Base-by-base conservation (phyloP, 2,113 vertebrate species). In the Eurypyga helias region DNA sequence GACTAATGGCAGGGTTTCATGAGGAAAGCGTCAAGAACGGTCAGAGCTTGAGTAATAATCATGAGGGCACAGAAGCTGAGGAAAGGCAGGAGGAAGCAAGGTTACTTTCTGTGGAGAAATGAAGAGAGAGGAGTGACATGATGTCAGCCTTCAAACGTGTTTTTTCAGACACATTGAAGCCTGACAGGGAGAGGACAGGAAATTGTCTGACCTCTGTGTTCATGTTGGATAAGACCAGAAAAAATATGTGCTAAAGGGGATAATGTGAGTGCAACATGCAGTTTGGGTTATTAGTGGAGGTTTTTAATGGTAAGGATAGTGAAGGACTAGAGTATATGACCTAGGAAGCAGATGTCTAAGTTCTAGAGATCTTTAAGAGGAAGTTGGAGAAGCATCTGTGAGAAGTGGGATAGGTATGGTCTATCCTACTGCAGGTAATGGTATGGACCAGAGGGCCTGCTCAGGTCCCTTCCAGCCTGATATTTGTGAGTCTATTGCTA, bases 141-240 rank as follows among this genome's bases (percentile, higher is more conserved):
- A 46, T 87, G 29, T 76, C 69, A 94, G 52, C 38, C 48, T 89
- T 95, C 65, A 87, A 81, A 84, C 0, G 11, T 52, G 34, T 2
- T 66, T 92, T 78, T 87, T 78, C 29, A 75, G 93, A 79, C 34
- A 55, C 55, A 76, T 71, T 0, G 9, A 70, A 83, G 60, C 43
- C 52, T 89, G 81, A 52, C 89, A 87, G 65, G 33, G 52, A 84
- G 51, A 84, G 57, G 38, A 41, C 52, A 93, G 96, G 94, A 96
- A 97, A 79, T 41, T 58, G 28, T 75, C 51, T 95, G 91, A 79
- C 77, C 73, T 84, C 48, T 64, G 18, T 84, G 77, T 76, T 89
- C 38, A 28, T 28, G 24, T 67, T 0, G 1, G 89, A 87, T 94
- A 96, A 84, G 45, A 82, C 65, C 65, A 90, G 60, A 81, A 89